Percentiles rank a stretch among this genome's conserved stretches.
phyloP scores from a whole-genome alignment of 2,888 invertebrate species.

The Isotomurus palustris region DNA sequence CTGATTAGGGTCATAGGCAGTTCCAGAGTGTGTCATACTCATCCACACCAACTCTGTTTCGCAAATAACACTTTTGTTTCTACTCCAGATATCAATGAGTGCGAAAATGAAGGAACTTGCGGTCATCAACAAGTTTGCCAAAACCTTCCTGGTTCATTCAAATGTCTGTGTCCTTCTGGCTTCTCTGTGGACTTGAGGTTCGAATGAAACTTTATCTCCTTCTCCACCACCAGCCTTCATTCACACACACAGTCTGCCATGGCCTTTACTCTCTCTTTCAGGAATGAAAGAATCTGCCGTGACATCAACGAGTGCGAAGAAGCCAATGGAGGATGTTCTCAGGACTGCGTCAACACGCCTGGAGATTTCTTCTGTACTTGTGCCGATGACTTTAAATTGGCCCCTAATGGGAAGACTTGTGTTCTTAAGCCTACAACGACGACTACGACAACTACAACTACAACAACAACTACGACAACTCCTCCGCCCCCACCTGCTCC shows the following conservation, averaged over 20 bases:
- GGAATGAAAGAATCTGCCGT: constrained; percentile 46
- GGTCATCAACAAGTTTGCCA: constrained; percentile 56
- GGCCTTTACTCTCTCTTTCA: constrained; percentile 9
- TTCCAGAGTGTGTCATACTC: no score
- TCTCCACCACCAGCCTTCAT: neutral
- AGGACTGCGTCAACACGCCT: constrained; percentile 48
- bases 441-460: constrained; percentile 42
- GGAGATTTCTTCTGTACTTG: constrained; percentile 48
- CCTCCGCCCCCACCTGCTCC: constrained; percentile 24
- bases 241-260: neutral
- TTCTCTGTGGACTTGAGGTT: constrained; percentile 48
- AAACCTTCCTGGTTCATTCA: constrained; percentile 57
- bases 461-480: constrained; percentile 38
- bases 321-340: constrained; percentile 48
- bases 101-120: constrained; percentile 45
- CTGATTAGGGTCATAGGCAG: no score
- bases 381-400: constrained; percentile 43
- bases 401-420: constrained; percentile 43
- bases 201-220: constrained; percentile 6
- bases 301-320: constrained; percentile 48
- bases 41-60: neutral
- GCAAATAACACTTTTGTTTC: no score
- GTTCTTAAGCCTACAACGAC: constrained; percentile 37
- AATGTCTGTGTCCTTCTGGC: constrained; percentile 57
- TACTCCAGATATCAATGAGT: constrained; percentile 49